These are phyloP conservation scores for Drosophila nebulosa DNA, from an alignment of 1,140 invertebrate species.

Conservation along the genomic window DNA sequence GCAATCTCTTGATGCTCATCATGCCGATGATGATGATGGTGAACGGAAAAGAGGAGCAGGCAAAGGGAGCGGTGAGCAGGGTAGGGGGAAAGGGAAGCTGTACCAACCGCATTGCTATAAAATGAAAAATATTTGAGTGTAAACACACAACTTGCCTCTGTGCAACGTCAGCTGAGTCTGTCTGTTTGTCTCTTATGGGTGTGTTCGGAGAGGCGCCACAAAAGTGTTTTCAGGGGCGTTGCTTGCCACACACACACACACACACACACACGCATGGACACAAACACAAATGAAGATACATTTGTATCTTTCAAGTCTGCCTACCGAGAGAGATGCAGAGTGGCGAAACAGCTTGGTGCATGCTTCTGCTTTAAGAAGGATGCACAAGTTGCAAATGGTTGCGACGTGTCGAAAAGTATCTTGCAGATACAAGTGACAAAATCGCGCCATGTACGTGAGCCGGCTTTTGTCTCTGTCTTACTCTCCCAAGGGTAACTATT, in stretches of 20 bases:
- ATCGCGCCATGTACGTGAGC: conserved; percentile 62
- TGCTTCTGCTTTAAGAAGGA: neutral
- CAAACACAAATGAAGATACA: conserved; percentile 33
- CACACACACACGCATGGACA: conserved; percentile 25
- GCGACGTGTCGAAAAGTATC: conserved; percentile 59
- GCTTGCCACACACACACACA: conserved; percentile 53
- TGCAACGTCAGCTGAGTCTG: neutral
- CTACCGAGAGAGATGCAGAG: conserved; percentile 27
- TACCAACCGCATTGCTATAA: conserved; percentile 62
- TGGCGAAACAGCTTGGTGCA: conserved; percentile 46
- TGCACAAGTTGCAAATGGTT: conserved; percentile 55
- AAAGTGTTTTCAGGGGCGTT: conserved; percentile 73
- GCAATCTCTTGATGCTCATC: conserved; percentile 38
- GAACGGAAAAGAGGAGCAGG: neutral
- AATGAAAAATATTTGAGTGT: conserved; percentile 61
- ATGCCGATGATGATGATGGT: conserved; percentile 18
- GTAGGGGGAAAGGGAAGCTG: neutral
- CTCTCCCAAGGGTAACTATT: conserved; percentile 58
- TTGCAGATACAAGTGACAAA: conserved; percentile 62
- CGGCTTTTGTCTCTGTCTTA: conserved; percentile 9
- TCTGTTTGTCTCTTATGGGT: neutral
- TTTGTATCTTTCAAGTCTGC: conserved; percentile 47
- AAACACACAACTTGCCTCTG: conserved; percentile 48
- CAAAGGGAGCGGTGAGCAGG: neutral
- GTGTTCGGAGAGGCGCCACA: conserved; percentile 35